A percentile compares a stretch with the other conserved stretches of the same genome.
Conservation (phyloP, 2,113 vertebrate species). For the Laterallus jamaicensis region DNA sequence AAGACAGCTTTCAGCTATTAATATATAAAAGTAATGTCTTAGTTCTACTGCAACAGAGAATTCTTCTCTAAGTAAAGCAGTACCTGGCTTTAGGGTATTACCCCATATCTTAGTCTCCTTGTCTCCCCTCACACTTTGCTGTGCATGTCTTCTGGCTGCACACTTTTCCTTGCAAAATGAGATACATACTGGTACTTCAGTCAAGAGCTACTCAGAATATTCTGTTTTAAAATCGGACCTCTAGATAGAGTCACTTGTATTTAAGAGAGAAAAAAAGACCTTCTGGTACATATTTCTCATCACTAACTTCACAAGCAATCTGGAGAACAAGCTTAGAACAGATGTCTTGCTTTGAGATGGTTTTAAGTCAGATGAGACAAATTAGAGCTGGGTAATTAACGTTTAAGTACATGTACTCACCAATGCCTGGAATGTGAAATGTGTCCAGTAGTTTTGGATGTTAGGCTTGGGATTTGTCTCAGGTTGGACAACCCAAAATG, state of each 20-base stretch:
- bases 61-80: background rate
- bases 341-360: background rate
- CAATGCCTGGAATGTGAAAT: background rate
- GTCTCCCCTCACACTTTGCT: background rate
- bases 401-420: background rate
- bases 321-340: background rate
- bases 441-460: background rate
- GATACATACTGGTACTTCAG: background rate
- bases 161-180: background rate
- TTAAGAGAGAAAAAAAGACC: background rate
- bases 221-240: background rate
- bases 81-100: background rate
- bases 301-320: background rate
- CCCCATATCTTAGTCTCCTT: background rate
- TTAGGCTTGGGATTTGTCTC: background rate
- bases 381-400: background rate
- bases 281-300: background rate
- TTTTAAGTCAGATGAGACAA: background rate
- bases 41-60: background rate
- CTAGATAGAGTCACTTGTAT: background rate
- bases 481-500: background rate
- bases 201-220: background rate
- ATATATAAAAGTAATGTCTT: background rate
- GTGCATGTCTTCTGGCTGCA: background rate
- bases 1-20: background rate